Conservation (phyloP, 2,888 invertebrate genomes). For the Hirtodrosophila duncani region DNA sequence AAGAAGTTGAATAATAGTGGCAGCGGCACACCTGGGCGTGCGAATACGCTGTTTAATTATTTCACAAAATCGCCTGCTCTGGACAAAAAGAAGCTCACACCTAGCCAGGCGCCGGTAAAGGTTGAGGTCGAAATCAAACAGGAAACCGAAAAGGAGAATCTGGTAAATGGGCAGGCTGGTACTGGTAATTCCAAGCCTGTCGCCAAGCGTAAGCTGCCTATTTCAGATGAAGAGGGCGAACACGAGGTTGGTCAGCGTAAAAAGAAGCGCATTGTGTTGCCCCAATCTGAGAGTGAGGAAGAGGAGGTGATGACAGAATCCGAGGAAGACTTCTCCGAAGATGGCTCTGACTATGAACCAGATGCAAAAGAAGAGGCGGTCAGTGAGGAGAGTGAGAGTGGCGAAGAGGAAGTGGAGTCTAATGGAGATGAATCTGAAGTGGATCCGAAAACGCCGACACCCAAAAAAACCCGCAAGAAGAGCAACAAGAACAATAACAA, state of each 20-base stretch:
- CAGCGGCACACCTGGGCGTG: conserved; percentile 69
- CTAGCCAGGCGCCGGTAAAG: conserved; percentile 33
- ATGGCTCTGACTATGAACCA: conserved; percentile 52
- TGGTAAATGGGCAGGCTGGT: conserved; percentile 2
- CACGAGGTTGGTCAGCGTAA: conserved; percentile 79
- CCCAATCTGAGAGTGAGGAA: conserved; percentile 68
- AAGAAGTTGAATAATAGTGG: conserved; percentile 70
- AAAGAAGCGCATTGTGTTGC: conserved; percentile 57
- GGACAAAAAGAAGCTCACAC: conserved; percentile 58
- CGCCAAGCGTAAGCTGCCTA: conserved; percentile 55
- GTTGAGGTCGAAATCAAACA: conserved; percentile 42
- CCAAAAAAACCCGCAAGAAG: conserved; percentile 37
- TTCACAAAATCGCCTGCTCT: conserved; percentile 82
- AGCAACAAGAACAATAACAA: conserved; percentile 36
- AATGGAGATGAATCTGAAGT: conserved; percentile 27
- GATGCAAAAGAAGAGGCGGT: conserved; percentile 26
- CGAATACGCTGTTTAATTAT: conserved; percentile 84
- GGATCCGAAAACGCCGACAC: conserved; percentile 40
- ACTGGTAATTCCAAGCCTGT: conserved; percentile 17
- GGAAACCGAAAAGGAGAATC: conserved; percentile 35
- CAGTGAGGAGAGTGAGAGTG: conserved; percentile 42
- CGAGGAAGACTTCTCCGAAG: conserved; percentile 50
- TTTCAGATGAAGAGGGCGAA: conserved; percentile 35
- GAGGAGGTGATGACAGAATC: conserved; percentile 78
- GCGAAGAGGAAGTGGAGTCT: conserved; percentile 40